A percentile compares a stretch with the other conserved stretches of the same genome.
Evolutionary conservation across 2,113 vertebrate species (phyloP).

Genomic region (Spheniscus mendiculus): DNA sequence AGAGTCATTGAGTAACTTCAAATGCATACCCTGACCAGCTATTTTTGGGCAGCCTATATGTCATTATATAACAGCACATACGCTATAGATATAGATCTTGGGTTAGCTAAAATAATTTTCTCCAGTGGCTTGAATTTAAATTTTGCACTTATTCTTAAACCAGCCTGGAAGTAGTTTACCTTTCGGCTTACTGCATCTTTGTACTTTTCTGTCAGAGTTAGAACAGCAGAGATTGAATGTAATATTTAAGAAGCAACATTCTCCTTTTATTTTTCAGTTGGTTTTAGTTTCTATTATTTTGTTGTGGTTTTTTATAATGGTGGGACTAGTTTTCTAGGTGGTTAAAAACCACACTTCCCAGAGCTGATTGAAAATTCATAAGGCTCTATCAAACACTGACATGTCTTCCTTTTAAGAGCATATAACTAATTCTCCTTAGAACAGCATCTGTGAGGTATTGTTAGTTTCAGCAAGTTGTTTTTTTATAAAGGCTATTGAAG

Average conservation of each 20-base stretch:
- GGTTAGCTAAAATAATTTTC: not conserved
- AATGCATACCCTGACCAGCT: not conserved
- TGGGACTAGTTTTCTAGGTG: not conserved
- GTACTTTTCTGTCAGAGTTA: not conserved
- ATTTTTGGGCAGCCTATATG: not conserved
- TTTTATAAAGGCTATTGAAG: not conserved
- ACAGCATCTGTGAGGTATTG: not conserved
- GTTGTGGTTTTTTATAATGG: not conserved
- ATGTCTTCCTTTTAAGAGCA: not conserved
- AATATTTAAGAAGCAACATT: not conserved
- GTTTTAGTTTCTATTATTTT: not conserved
- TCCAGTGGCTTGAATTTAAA: not conserved
- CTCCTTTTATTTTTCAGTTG: not conserved
- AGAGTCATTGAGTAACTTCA: not conserved
- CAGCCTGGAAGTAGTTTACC: not conserved
- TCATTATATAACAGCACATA: not conserved
- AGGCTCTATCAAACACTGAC: not conserved
- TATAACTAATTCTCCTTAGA: not conserved
- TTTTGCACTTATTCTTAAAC: not conserved
- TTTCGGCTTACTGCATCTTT: not conserved
- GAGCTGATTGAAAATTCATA: not conserved
- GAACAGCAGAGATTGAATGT: not conserved
- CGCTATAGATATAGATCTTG: not conserved
- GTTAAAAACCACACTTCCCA: not conserved
- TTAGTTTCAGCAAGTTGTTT: not conserved